Evolutionary conservation across 2,113 vertebrate genomes (phyloP), one percentile per base, ranked within the genome.

Genomic region (Dendropsophus ebraccatus): DNA sequence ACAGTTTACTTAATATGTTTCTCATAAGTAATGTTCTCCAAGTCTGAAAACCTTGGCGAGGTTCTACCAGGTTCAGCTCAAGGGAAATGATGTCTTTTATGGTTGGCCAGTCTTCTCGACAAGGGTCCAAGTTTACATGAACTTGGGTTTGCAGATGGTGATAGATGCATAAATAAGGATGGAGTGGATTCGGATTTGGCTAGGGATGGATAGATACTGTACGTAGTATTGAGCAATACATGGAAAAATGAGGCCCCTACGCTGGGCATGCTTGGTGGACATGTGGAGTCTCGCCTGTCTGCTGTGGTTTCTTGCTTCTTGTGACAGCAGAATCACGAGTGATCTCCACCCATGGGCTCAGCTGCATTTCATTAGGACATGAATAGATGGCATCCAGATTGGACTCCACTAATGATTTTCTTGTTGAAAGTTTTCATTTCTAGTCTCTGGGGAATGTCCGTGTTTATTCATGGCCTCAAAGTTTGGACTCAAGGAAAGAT

Each of bases 341-440:
- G 54, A 45, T 62, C 77, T 62, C 78, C 78, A 47, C 78, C 78
- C 78, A 47, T 12, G 8, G 23, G 3, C 14, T 65, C 78, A 81
- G 56, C 78, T 81, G 78, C 13, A 45, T 65, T 47, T 81, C 23
- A 65, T 81, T 81, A 81, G 35, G 16, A 80, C 78, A 47, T 56
- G 35, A 45, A n/a, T 62, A 45, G 7, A 62, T 62, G 32, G 56
- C 30, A 28, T 80, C 35, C 78, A 81, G 30, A 17, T 65, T 81
- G 58, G 78, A 45, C 77, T 41, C 47, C 14, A 23, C 47, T 50
- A 35, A 14, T 74, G 35, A 73, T 73, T 45, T 73, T 47, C 8
- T 4, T 76, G 77, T 41, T 37, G 17, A 37, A 56, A 56, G 50
- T 58, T 62, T 80, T 80, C 56, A 58, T 80, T 45, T 25, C n/a